A percentile compares a stretch with the other conserved stretches of the same genome.
Conservation (phyloP, 2,113 vertebrate genomes). For the Steatornis caripensis region DNA sequence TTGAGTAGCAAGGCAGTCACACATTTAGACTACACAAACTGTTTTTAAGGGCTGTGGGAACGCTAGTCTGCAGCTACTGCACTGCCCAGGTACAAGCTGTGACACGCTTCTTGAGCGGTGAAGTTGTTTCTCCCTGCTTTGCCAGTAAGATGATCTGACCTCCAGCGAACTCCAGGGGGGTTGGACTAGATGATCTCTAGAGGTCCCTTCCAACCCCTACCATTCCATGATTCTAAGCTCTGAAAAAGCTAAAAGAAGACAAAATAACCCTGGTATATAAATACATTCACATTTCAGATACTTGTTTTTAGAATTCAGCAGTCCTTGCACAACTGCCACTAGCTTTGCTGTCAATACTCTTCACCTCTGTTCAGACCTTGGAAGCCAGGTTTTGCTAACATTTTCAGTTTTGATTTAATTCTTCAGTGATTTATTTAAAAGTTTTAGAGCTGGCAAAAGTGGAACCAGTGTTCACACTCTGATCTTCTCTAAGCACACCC, state of each 20-base stretch:
- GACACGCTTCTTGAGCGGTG: background rate
- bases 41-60: background rate
- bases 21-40: background rate
- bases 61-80: background rate
- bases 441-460: background rate
- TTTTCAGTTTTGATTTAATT: background rate
- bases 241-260: background rate
- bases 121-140: background rate
- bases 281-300: background rate
- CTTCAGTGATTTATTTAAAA: background rate
- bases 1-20: background rate
- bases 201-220: too few species aligned
- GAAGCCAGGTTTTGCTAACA: background rate
- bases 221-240: too few species aligned
- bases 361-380: background rate
- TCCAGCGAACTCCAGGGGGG: too few species aligned
- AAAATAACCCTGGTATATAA: background rate
- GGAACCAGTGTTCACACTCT: background rate
- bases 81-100: background rate
- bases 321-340: background rate
- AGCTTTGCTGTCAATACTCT: background rate
- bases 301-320: background rate
- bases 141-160: background rate
- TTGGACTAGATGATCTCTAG: too few species aligned
- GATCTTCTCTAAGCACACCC: background rate